Base-by-base conservation (phyloP, 2,888 invertebrate genomes). In the Hydroisotoma schaefferi region DNA sequence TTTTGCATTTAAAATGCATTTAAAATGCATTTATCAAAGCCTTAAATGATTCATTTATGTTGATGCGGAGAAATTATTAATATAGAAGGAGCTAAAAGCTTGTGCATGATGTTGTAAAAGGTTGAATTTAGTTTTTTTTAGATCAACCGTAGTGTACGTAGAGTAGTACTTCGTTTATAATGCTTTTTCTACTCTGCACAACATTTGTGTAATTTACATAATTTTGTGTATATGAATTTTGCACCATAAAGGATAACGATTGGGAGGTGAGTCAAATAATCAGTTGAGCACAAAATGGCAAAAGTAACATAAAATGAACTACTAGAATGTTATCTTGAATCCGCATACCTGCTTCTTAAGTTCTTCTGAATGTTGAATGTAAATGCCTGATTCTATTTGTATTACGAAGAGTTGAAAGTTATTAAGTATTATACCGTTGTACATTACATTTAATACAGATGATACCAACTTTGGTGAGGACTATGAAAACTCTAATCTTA, bases 381-480 rank as follows among this genome's bases (percentile, higher is more conserved):
- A 5, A 40, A 8, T 40, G 20, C 40, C 33, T 33, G n/a, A n/a
- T n/a, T n/a, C n/a, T n/a, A 40, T 20, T 40, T 15, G 20, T 5
- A 40, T 40, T 5, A 18, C n/a, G 40, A 20, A 40, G 6, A 6
- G 40, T 40, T 40, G 5, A 40, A 8, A 40, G 5, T 4, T 18
- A 40, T 40, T 15, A 10, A 40, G 5, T 46, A 22, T 43, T 43
- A 43, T 8, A 43, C 20, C 6, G 6, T 25, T 51, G 1, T 37
- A 2, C 55, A 55, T 23, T 37, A 25, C 57, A 60, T 57, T 48
- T 28, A 55, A 72, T 74, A 18, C 83, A 98, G 97, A 90, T 98
- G 78, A 98, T 99, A 73, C 97, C 98, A 61, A 98, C 97, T 79
- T 82, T 99, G 79, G 99, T 99, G 74, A 85, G 98, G 75, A 97